phyloP scores from a whole-genome alignment of 2,888 invertebrate genomes.

The Trissonchulus latispiculum region DNA sequence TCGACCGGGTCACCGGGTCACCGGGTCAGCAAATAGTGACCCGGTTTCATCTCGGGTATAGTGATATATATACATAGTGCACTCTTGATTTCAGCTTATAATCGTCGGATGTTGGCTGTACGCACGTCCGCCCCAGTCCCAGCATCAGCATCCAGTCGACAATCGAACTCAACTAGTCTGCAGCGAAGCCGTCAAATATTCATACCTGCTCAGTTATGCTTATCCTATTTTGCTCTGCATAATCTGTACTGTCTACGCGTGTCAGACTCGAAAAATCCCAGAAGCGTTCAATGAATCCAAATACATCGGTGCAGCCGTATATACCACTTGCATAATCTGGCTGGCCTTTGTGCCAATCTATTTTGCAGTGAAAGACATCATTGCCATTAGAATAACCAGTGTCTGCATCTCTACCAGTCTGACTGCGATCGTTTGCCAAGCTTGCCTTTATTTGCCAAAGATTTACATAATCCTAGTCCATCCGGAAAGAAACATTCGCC shows the following conservation, averaged over 20 bases:
- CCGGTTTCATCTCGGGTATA: no score
- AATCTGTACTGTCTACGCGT: constrained; percentile 52
- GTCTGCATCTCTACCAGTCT: constrained; percentile 91
- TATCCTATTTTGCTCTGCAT: constrained; percentile 82
- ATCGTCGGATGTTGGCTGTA: constrained; percentile 86
- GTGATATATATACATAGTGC: no score
- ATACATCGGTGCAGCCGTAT: constrained; percentile 61
- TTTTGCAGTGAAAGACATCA: constrained; percentile 50
- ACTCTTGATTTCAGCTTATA: constrained; percentile 47
- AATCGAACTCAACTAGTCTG: constrained; percentile 87
- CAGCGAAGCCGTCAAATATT: constrained; percentile 64
- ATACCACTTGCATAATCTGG: constrained; percentile 69
- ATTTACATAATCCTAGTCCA: constrained; percentile 76
- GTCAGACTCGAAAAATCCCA: constrained; percentile 48
- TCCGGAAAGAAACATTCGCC: constrained; percentile 77
- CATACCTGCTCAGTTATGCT: constrained; percentile 56
- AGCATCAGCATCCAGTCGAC: constrained; percentile 77
- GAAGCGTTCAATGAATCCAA: constrained; percentile 50
- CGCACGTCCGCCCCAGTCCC: constrained; percentile 74
- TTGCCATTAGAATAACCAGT: constrained; percentile 78
- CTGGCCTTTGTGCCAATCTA: constrained; percentile 54
- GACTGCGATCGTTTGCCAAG: constrained; percentile 82
- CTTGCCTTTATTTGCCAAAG: constrained; percentile 86
- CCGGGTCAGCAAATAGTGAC: no score
- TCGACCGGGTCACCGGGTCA: no score